Percentiles rank a stretch among this genome's conserved stretches.
Evolutionary conservation across 2,113 vertebrate species (phyloP).

Genomic region (Scortum barcoo): DNA sequence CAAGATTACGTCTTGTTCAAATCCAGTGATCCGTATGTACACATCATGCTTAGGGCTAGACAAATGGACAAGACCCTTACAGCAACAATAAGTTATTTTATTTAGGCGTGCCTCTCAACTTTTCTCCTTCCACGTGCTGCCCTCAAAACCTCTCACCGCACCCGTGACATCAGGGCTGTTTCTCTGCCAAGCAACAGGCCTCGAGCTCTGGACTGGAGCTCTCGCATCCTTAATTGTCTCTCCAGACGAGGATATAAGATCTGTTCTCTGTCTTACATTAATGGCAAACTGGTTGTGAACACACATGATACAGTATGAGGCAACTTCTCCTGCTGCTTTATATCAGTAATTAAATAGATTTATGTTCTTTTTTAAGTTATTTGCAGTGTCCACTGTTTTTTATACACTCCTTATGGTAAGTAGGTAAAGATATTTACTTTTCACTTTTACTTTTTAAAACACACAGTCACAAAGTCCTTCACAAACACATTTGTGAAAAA

Average conservation of each 20-base stretch:
- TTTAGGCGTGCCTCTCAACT: slow-evolving; percentile 37
- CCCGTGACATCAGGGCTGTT: not conserved
- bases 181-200: slow-evolving; percentile 15
- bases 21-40: slow-evolving; percentile 19
- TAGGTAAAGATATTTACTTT: too few relatives aligned
- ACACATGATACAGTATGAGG: not conserved
- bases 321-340: not conserved
- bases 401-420: not conserved
- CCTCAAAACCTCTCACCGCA: slow-evolving; percentile 4
- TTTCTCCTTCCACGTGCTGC: slow-evolving; percentile 1
- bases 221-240: not conserved
- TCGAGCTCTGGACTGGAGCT: not conserved
- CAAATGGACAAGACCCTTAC: slow-evolving; percentile 18
- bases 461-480: too few relatives aligned
- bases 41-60: not conserved
- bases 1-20: slow-evolving; percentile 38
- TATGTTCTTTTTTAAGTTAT: not conserved
- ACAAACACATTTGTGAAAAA: too few relatives aligned
- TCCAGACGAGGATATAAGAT: slow-evolving; percentile 4
- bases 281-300: not conserved
- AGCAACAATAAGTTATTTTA: slow-evolving; percentile 36
- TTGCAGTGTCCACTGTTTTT: not conserved
- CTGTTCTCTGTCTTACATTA: not conserved
- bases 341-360: not conserved
- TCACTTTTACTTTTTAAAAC: too few relatives aligned